These are phyloP conservation scores for Clistopyga incitator DNA, from an alignment of 2,888 invertebrate genomes.

Conservation along the genomic window DNA sequence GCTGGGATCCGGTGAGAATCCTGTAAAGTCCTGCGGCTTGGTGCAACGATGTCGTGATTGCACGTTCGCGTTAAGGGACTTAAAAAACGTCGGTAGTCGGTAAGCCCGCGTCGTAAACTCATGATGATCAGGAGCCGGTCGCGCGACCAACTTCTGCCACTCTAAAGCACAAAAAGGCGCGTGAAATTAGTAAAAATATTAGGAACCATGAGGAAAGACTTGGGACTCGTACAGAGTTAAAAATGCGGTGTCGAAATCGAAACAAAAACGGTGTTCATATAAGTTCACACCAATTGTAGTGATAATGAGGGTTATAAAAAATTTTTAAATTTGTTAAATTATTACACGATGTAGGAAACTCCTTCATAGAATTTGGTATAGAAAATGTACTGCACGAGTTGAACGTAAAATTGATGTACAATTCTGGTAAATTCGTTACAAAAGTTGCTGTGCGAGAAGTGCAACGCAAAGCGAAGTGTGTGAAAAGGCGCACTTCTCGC, in stretches of 20 bases:
- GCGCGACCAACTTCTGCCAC: slow-evolving; percentile 14
- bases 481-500: too few relatives aligned
- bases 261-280: too few relatives aligned
- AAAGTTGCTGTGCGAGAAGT: too few relatives aligned
- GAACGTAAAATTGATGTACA: too few relatives aligned
- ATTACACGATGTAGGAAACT: too few relatives aligned
- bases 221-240: background rate
- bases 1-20: slow-evolving; percentile 54
- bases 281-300: too few relatives aligned
- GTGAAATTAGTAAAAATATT: background rate
- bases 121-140: slow-evolving; percentile 40
- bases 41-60: slow-evolving; percentile 35
- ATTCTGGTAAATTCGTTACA: too few relatives aligned
- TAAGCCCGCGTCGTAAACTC: slow-evolving; percentile 52
- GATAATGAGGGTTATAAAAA: too few relatives aligned
- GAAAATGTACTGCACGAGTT: too few relatives aligned
- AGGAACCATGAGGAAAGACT: background rate
- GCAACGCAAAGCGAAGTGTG: too few relatives aligned
- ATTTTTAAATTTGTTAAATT: too few relatives aligned
- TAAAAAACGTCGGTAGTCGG: slow-evolving; percentile 24
- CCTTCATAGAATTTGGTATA: too few relatives aligned
- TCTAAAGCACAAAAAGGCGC: background rate
- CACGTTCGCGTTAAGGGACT: slow-evolving; percentile 46
- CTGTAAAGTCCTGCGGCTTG: slow-evolving; percentile 62
- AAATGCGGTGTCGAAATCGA: background rate